Evolutionary conservation across 2,113 vertebrate genomes (phyloP), one percentile per base, ranked within the genome.

Genomic region (Phocoena phocoena): DNA sequence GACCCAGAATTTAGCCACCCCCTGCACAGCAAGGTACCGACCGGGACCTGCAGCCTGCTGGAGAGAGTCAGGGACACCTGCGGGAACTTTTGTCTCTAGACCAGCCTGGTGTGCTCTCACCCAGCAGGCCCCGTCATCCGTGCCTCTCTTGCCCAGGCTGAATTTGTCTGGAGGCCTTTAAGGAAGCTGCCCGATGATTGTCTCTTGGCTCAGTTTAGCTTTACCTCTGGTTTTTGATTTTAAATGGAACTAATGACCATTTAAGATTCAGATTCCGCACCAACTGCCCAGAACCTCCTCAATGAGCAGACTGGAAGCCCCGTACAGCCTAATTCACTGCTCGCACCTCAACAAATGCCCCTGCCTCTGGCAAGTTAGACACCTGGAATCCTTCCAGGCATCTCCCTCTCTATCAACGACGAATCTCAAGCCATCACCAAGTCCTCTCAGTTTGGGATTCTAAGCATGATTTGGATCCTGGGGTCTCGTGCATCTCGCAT

Each of bases 141-240:
- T 11, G n/a, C 71, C 77, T 95, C 41, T 85, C 91, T 10, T 73
- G 65, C 68, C 50, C 0, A 2, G 76, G 85, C 26, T 18, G 25
- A 60, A 77, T 92, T 36, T 95, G 91, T 92, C 93, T 93, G 82
- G 76, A 68, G 50, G 92, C 93, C 58, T 68, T 81, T 93, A 96
- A 89, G 86, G 63, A 96, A 95, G 80, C 94, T 90, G 92, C 90
- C 85, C 4, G 31, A 92, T 79, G 87, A 70, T 95, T 92, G 92
- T 88, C 93, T 97, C 83, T n/a, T n/a, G 91, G 85, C 71, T 92
- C 2, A 88, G 31, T 41, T 74, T 47, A 70, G 31, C 88, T 90
- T 81, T 90, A 70, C 93, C 93, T 81, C 71, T 80, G 50, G 77
- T 38, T 88, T 95, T 81, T 2, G 5, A 70, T 79, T 91, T 81